Conservation (phyloP, 1,140 invertebrate species). For the Drosophila virilis region DNA sequence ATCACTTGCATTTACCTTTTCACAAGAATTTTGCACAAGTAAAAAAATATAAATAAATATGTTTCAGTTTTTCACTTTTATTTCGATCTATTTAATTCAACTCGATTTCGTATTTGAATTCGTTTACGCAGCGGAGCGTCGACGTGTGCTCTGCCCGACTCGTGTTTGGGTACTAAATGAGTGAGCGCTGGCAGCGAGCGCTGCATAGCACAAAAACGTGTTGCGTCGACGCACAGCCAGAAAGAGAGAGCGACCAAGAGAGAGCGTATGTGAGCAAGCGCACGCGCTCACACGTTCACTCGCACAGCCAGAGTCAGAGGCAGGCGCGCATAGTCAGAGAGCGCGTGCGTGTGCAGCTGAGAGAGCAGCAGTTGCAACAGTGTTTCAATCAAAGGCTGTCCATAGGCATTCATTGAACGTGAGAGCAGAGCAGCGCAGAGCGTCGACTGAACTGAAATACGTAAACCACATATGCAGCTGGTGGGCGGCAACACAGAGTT, state of each 20-base stretch:
- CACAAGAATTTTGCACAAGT: constrained; percentile 1
- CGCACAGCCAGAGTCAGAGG: neutral
- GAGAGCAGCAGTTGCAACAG: constrained; percentile 5
- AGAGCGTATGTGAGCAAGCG: neutral
- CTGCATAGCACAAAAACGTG: constrained; percentile 29
- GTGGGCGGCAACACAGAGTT: neutral
- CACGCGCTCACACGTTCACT: neutral
- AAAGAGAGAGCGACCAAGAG: constrained; percentile 7
- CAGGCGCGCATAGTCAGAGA: neutral
- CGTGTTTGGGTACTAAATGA: constrained; percentile 24
- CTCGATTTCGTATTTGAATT: neutral
- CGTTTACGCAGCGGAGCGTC: neutral
- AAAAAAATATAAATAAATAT: constrained; percentile 8
- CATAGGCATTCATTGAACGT: constrained; percentile 2
- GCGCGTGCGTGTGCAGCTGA: neutral
- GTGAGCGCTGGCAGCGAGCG: constrained; percentile 3
- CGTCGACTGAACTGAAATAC: neutral
- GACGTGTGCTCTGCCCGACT: constrained; percentile 19
- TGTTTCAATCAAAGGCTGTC: neutral
- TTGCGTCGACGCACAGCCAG: constrained; percentile 15
- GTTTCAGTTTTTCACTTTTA: neutral
- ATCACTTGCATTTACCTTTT: constrained; percentile 15
- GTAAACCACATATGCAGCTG: neutral
- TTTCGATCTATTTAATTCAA: neutral
- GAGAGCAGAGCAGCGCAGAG: neutral